Percentiles rank a stretch among this genome's conserved stretches.
phyloP scores from a whole-genome alignment of 2,113 vertebrate species.

The Microcebus murinus region DNA sequence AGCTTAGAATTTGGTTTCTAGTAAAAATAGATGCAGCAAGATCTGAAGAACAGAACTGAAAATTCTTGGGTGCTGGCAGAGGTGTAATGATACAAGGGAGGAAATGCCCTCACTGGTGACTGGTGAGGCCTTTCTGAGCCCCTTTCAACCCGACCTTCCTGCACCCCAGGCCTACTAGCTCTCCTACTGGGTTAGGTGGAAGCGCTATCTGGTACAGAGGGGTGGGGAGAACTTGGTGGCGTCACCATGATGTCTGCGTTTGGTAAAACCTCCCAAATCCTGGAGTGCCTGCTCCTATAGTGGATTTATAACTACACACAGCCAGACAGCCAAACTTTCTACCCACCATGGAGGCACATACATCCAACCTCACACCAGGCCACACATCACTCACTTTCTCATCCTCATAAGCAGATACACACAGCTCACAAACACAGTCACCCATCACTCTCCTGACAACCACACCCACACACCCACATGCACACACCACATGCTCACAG shows the following conservation, averaged over 20 bases:
- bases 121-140: not conserved
- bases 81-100: not conserved
- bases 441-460: not conserved
- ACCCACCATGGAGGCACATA: not conserved
- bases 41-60: slow-evolving; percentile 19
- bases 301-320: not conserved
- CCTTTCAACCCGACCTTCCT: not conserved
- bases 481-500: not conserved
- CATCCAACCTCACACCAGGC: not conserved
- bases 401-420: not conserved
- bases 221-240: not conserved
- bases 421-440: not conserved
- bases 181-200: not conserved
- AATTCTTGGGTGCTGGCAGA: not conserved
- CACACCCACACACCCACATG: not conserved
- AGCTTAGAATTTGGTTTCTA: slow-evolving; percentile 18
- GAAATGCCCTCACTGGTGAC: not conserved
- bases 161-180: too few species aligned
- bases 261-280: not conserved
- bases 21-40: not conserved
- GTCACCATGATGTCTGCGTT: not conserved
- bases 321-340: not conserved
- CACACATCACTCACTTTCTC: too few species aligned
- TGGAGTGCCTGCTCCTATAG: not conserved
- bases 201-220: not conserved